Base-by-base conservation (phyloP, 2,888 invertebrate genomes). In the Sarcophaga caerulescens region DNA sequence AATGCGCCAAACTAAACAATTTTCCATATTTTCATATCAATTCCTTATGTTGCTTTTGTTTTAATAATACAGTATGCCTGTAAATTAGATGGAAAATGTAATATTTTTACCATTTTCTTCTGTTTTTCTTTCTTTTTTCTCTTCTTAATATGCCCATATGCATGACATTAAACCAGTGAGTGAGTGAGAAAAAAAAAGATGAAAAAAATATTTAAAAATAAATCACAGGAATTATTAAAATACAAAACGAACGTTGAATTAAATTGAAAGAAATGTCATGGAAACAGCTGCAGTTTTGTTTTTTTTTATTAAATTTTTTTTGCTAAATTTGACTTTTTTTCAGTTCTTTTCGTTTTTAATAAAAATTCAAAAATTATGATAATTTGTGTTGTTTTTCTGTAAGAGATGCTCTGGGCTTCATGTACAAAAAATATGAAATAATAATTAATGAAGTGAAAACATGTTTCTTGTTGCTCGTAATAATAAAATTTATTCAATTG, bases 81-180 rank as follows among this genome's bases (percentile, higher is more conserved):
- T 84, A 86, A 86, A 86, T 86, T 81, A 81, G 75, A 84, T 81
- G 81, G 81, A 81, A 86, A 86, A 81, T 84, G 74, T 75, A 86
- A 71, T 75, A 78, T 81, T 76, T 85, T 85, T 79, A 65, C 47
- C 47, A 70, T 75, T 79, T 80, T 70, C 45, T 62, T 14, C 12
- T 14, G 12, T 73, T 74, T 73, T 70, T 35, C 45, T 21, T 14
- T 63, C 10, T 8, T 35, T 35, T 8, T 35, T 35, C 35, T 35
- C 35, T 35, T 35, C 14, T 75, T 65, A 4, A 62, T 14, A 45
- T 21, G 17, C 47, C 62, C 62, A 78, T 62, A 62, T 52, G 63
- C 47, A n/a, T 81, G 73, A 78, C 57, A 81, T 69, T 81, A 47
- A 60, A 11, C 14, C 47, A 59, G 59, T 59, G 21, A 21, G 62